Evolutionary conservation across 2,113 vertebrate species (phyloP), one percentile per base, ranked within the genome.

Genomic region (Labeo catla): DNA sequence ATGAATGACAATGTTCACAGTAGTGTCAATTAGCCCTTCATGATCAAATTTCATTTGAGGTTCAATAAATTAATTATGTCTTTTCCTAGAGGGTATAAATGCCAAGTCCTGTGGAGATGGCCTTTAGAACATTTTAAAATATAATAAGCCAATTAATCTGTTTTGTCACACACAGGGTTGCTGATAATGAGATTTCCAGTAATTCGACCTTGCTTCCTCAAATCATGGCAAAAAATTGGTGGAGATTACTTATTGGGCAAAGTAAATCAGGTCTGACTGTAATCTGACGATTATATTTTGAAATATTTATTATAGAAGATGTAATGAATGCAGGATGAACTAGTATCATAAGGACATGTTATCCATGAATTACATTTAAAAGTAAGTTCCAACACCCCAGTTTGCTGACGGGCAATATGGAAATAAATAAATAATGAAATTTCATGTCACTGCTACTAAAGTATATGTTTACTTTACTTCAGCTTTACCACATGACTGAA

Each of bases 51-150:
- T 77, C 0, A 78, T 83, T 88, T 66, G 15, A 61, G 23, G 74
- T 76, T 43, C 70, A 76, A 19, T 59, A 23, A 52, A 78, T 88
- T 82, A 85, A 77, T 82, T 78, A 85, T 77, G 72, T 10, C 45
- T 9, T 85, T 21, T 74, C 9, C 23, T 39, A 65, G 21, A 81
- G 21, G 47, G 63, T 49, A 68, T 76, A 80, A 54, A 84, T 76
- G 50, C 28, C 36, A 80, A 80, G 47, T 82, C 70, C 23, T 61
- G 79, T 54, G 19, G 47, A 50, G 19, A 54, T 77, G 59, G 19
- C 19, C 50, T 73, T 86, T 70, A 52, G 15, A 68, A 80, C 34
- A 21, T 39, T 81, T 76, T 39, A 36, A 84, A 59, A 70, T 65
- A 47, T 76, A 57, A 74, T 28, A 77, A 66, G 59, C 59, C 54